Conservation (phyloP, 2,797 vertebrate species). For the Xiphophorus birchmanni region DNA sequence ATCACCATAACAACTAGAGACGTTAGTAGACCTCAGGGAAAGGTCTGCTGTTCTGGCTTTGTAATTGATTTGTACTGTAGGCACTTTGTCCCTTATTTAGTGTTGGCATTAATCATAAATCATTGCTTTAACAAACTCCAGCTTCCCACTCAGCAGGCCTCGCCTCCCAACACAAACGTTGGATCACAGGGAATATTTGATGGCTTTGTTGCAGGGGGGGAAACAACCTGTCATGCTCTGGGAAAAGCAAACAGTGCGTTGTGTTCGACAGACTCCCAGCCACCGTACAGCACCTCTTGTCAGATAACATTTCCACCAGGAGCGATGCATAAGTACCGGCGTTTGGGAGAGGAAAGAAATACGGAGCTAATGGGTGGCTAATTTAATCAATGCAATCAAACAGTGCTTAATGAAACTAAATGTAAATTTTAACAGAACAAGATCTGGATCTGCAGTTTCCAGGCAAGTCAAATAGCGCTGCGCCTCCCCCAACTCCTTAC, state of each 20-base stretch:
- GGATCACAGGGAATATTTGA: constrained; percentile 84
- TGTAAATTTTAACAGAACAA: constrained; percentile 59
- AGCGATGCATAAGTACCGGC: constrained; percentile 57
- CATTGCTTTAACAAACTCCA: constrained; percentile 86
- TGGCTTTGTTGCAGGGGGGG: constrained; percentile 82
- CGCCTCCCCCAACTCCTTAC: background rate
- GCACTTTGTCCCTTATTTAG: constrained; percentile 85
- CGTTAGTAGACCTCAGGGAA: constrained; percentile 79
- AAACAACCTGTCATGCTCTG: constrained; percentile 85
- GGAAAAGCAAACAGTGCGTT: constrained; percentile 83
- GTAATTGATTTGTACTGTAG: constrained; percentile 85
- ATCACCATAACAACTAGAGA: constrained; percentile 80
- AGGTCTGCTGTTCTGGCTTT: constrained; percentile 80
- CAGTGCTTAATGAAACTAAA: constrained; percentile 72
- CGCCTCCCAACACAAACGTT: constrained; percentile 78
- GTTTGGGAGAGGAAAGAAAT: constrained; percentile 24
- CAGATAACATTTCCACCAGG: constrained; percentile 79
- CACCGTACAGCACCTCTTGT: constrained; percentile 71
- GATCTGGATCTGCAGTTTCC: constrained; percentile 55
- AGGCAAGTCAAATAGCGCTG: background rate
- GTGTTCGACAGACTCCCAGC: constrained; percentile 78
- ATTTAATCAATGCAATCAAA: constrained; percentile 77
- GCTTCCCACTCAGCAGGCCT: constrained; percentile 83
- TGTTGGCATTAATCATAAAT: constrained; percentile 88
- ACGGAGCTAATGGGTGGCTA: constrained; percentile 65